Conservation (phyloP, 1,140 invertebrate genomes). For the Cydia splendana region DNA sequence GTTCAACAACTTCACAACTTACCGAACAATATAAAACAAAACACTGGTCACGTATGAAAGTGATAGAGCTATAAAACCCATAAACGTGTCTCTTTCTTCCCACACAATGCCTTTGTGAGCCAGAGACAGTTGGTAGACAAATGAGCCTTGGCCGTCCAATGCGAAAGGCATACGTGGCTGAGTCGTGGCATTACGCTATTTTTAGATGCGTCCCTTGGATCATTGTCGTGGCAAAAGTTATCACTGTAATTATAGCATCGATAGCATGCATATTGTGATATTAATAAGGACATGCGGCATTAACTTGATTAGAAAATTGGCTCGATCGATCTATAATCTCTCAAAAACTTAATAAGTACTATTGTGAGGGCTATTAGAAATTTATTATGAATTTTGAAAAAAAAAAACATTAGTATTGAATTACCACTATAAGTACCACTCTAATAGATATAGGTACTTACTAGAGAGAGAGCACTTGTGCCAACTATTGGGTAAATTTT, state of each 20-base stretch:
- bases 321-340: background rate
- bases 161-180: background rate
- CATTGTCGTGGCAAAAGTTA: background rate
- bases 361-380: no score
- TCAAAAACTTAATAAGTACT: background rate
- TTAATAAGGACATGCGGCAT: background rate
- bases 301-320: background rate
- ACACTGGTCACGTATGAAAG: background rate
- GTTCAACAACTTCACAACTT: background rate
- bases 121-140: background rate
- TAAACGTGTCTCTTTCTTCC: background rate
- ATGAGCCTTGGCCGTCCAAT: background rate
- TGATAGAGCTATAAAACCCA: background rate
- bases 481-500: no score
- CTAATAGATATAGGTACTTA: no score
- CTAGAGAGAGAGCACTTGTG: no score
- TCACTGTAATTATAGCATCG: constrained; percentile 3
- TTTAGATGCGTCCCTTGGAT: background rate
- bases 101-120: background rate
- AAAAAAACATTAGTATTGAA: no score
- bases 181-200: background rate
- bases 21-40: background rate
- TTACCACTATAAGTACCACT: no score
- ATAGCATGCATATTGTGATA: background rate
- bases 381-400: no score